Evolutionary conservation across 2,113 vertebrate species (phyloP).

Genomic region (Mirza zaza): DNA sequence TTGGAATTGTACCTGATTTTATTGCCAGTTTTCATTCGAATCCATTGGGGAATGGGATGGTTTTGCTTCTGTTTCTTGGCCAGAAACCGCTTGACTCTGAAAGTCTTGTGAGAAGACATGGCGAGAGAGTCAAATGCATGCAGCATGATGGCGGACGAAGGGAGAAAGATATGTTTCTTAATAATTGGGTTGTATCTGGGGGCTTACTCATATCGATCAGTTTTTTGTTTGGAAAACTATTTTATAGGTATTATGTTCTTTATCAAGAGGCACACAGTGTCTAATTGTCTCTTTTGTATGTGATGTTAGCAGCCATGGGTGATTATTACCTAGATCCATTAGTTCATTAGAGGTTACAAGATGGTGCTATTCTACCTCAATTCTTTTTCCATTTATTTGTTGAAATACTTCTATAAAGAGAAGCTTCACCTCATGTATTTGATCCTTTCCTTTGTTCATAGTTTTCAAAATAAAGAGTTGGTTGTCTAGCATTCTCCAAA

Average conservation of each 20-base stretch:
- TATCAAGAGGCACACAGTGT: not conserved
- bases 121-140: no score
- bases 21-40: no score
- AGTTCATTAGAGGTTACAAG: not conserved
- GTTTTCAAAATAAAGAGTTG: constrained; percentile 29
- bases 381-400: not conserved
- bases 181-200: not conserved
- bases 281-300: not conserved
- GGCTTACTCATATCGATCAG: not conserved
- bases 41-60: no score
- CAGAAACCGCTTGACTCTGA: no score
- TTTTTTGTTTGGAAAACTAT: not conserved
- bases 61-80: no score
- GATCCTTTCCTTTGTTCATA: not conserved
- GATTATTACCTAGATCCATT: not conserved
- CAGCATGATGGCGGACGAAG: no score
- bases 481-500: not conserved
- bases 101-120: no score
- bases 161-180: not conserved
- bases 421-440: not conserved
- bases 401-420: not conserved
- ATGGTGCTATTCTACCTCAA: not conserved
- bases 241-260: not conserved
- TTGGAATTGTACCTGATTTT: no score
- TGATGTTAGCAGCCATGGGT: not conserved